Conservation (phyloP, 2,113 vertebrate species). For the Meriones unguiculatus region DNA sequence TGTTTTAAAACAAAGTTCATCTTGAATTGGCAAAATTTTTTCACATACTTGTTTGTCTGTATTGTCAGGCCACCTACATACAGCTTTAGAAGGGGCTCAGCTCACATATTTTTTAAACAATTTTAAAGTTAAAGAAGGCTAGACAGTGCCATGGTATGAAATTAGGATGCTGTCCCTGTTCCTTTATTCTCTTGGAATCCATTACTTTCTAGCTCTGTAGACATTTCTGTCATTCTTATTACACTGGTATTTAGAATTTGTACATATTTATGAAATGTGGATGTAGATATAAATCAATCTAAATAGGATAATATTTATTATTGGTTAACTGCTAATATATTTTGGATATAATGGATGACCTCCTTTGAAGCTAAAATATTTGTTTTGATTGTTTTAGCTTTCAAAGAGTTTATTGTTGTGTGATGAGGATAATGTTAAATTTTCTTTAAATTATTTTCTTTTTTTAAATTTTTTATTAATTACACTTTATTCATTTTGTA, state of each 20-base stretch:
- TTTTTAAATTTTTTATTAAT: too few species aligned
- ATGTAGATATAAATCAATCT: not conserved
- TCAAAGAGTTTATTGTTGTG: not conserved
- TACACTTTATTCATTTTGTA: too few species aligned
- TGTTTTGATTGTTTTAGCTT: not conserved
- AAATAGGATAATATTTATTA: not conserved
- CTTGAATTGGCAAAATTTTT: not conserved
- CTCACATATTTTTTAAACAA: not conserved
- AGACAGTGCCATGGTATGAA: not conserved
- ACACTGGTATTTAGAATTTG: too few species aligned
- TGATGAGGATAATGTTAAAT: not conserved
- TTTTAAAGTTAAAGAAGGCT: not conserved
- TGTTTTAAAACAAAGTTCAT: not conserved
- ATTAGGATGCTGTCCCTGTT: not conserved
- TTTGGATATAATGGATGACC: not conserved
- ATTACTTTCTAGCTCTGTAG: not conserved
- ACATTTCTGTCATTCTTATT: not conserved
- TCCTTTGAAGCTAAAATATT: not conserved
- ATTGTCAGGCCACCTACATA: not conserved
- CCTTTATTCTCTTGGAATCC: not conserved
- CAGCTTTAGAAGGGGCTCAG: not conserved
- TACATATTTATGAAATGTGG: not conserved
- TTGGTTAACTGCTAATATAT: not conserved
- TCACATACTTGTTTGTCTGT: not conserved
- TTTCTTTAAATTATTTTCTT: slow-evolving; percentile 12